Evolutionary conservation across 2,113 vertebrate species (phyloP).

Genomic region (Carollia perspicillata): DNA sequence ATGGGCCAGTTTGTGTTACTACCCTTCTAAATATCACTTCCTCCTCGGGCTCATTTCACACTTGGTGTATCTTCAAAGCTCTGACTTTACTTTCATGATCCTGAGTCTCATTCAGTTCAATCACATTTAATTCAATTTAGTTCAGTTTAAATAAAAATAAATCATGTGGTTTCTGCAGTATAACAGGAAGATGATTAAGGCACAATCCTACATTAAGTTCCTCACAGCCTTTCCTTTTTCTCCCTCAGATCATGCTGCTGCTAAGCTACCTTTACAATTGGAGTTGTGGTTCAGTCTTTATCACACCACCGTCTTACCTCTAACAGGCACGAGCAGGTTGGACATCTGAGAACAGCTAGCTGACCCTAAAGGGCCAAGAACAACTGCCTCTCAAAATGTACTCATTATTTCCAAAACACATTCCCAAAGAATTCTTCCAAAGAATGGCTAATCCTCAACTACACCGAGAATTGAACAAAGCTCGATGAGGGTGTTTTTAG

Average conservation of each 20-base stretch:
- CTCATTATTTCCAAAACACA: slow-evolving; percentile 37
- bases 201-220: background rate
- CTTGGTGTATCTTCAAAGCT: background rate
- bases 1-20: background rate
- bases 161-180: background rate
- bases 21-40: background rate
- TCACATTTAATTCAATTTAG: slow-evolving; percentile 21
- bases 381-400: background rate
- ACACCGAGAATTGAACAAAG: slow-evolving; percentile 58
- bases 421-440: slow-evolving; percentile 59
- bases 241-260: background rate
- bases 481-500: slow-evolving; percentile 59
- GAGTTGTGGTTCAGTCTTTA: slow-evolving; percentile 3
- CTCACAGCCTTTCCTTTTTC: background rate
- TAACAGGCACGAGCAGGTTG: background rate
- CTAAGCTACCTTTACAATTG: background rate
- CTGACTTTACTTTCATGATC: slow-evolving; percentile 29
- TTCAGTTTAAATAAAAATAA: slow-evolving; percentile 45
- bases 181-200: slow-evolving; percentile 1
- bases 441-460: slow-evolving; percentile 54
- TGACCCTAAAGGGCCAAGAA: background rate
- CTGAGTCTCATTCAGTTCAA: slow-evolving; percentile 29
- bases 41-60: background rate
- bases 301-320: background rate
- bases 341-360: background rate